Conservation (phyloP, 1,140 invertebrate species). For the Hirudo medicinalis region DNA sequence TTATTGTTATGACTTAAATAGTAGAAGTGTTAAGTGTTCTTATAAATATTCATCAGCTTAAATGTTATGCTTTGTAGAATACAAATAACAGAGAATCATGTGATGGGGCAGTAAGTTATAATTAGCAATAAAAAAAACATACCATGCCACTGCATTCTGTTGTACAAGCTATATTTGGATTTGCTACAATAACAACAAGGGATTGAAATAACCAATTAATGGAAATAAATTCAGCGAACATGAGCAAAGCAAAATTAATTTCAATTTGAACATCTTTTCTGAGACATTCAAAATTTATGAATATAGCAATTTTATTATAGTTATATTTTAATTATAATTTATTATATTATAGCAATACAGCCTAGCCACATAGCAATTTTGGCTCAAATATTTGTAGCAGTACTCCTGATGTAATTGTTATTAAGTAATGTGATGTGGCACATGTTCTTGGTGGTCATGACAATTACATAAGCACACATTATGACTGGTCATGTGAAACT, state of each 20-base stretch:
- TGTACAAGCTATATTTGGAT: constrained; percentile 30
- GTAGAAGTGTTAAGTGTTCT: not conserved
- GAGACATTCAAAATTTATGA: too few relatives aligned
- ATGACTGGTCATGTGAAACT: not conserved
- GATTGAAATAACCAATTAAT: not conserved
- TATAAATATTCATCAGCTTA: not conserved
- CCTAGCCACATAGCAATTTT: too few relatives aligned
- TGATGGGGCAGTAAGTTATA: not conserved
- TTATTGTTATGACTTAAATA: not conserved
- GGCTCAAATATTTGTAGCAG: too few relatives aligned
- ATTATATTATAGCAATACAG: too few relatives aligned
- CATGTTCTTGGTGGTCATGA: not conserved
- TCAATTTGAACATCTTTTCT: too few relatives aligned
- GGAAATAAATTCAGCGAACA: not conserved
- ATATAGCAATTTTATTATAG: too few relatives aligned
- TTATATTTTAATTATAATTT: too few relatives aligned
- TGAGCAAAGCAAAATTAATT: not conserved
- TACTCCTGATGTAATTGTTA: too few relatives aligned
- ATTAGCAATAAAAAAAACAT: constrained; percentile 19
- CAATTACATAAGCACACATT: not conserved
- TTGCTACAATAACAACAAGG: constrained; percentile 27
- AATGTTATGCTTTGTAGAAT: not conserved
- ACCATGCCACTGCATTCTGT: constrained; percentile 30
- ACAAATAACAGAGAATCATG: not conserved
- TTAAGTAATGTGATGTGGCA: too few relatives aligned